These are phyloP conservation scores for Hydraecia micacea DNA, from an alignment of 2,888 invertebrate genomes.

Conservation along the genomic window DNA sequence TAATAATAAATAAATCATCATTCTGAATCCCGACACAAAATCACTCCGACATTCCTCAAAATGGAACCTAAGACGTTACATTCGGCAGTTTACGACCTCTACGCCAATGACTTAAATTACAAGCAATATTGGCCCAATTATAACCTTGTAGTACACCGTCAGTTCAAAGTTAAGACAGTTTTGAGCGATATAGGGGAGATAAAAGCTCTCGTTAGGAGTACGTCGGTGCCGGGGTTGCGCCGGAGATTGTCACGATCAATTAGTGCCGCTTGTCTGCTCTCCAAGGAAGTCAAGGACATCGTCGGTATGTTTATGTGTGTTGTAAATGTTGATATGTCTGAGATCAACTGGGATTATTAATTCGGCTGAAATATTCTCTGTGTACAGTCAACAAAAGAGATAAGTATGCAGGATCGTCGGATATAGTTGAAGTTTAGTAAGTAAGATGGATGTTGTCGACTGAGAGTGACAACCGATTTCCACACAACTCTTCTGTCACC, in stretches of 20 bases:
- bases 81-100: not conserved
- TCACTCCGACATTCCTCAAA: not conserved
- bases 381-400: no score
- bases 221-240: conserved; percentile 11
- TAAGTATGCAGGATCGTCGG: no score
- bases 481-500: no score
- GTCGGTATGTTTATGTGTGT: conserved; percentile 24
- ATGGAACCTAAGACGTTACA: not conserved
- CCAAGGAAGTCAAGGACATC: conserved; percentile 42
- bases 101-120: conserved; percentile 22
- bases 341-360: not conserved
- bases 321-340: not conserved
- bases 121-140: conserved; percentile 54
- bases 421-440: no score
- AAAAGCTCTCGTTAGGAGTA: conserved; percentile 44
- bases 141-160: conserved; percentile 21
- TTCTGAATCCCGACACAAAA: not conserved
- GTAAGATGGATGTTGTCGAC: no score
- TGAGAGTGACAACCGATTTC: no score
- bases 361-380: not conserved
- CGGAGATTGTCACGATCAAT: conserved; percentile 58
- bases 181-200: conserved; percentile 49
- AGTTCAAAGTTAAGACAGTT: conserved; percentile 54
- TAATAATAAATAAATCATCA: not conserved
- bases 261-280: conserved; percentile 41